phyloP scores from a whole-genome alignment of 2,888 invertebrate species.

The Cremastinae sp. region DNA sequence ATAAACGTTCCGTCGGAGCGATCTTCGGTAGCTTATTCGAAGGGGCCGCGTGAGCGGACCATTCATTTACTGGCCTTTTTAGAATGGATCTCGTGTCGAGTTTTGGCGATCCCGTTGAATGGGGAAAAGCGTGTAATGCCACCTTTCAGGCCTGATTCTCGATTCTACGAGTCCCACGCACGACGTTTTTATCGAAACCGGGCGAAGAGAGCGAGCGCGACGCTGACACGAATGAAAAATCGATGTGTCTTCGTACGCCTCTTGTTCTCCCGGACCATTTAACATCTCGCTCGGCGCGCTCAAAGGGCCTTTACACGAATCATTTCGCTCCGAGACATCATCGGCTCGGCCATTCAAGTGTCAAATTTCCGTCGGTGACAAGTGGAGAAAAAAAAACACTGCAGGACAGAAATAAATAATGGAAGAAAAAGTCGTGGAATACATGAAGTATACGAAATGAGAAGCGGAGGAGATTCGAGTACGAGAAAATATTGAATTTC shows the following conservation, averaged over 20 bases:
- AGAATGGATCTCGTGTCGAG: conserved; percentile 36
- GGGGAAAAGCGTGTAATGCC: conserved; percentile 32
- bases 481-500: too few species aligned
- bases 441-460: too few species aligned
- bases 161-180: too few species aligned
- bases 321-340: conserved; percentile 2
- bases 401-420: too few species aligned
- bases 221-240: conserved; percentile 29
- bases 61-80: conserved; percentile 50
- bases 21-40: not conserved
- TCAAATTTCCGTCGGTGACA: too few species aligned
- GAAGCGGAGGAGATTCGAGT: too few species aligned
- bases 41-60: conserved; percentile 1
- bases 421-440: too few species aligned
- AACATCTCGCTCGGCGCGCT: not conserved
- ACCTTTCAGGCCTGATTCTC: conserved; percentile 12
- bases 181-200: conserved; percentile 6
- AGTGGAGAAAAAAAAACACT: too few species aligned
- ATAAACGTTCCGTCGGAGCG: conserved; percentile 31
- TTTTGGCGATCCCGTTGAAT: conserved; percentile 27
- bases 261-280: not conserved
- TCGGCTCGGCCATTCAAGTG: too few species aligned
- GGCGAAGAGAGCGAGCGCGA: not conserved
- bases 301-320: not conserved
- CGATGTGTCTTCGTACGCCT: conserved; percentile 16